phyloP scores from a whole-genome alignment of 2,888 invertebrate genomes.

The Coremacera marginata region DNA sequence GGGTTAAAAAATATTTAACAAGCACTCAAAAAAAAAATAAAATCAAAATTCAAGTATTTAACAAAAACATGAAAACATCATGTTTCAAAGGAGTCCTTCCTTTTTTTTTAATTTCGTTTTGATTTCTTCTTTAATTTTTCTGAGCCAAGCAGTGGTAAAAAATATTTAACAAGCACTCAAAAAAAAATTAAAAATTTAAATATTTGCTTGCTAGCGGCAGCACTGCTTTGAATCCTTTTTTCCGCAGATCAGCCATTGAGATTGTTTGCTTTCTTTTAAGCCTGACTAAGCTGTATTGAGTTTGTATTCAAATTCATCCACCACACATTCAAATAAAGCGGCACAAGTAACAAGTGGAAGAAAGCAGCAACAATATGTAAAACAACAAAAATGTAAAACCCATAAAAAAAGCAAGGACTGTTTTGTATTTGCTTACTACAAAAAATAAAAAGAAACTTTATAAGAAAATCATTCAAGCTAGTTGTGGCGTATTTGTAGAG shows the following conservation, averaged over 20 bases:
- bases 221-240: constrained; percentile 54
- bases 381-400: background rate
- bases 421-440: background rate
- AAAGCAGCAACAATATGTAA: constrained; percentile 28
- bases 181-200: constrained; percentile 18
- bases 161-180: constrained; percentile 26
- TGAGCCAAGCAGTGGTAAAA: background rate
- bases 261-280: background rate
- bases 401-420: too few relatives aligned
- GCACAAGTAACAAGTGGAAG: constrained; percentile 7
- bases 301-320: background rate
- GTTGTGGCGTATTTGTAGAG: background rate
- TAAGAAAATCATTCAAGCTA: constrained; percentile 23
- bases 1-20: constrained; percentile 5
- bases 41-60: too few relatives aligned
- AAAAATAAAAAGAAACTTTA: background rate
- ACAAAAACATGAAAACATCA: background rate
- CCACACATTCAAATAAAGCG: background rate
- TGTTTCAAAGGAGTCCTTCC: background rate
- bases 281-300: background rate
- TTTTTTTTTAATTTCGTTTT: background rate
- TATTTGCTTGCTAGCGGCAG: constrained; percentile 44
- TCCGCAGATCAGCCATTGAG: background rate
- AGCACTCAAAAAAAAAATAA: constrained; percentile 6
- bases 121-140: background rate